Conservation (phyloP, 2,113 vertebrate genomes). For the Petrocephalus microphthalmus region DNA sequence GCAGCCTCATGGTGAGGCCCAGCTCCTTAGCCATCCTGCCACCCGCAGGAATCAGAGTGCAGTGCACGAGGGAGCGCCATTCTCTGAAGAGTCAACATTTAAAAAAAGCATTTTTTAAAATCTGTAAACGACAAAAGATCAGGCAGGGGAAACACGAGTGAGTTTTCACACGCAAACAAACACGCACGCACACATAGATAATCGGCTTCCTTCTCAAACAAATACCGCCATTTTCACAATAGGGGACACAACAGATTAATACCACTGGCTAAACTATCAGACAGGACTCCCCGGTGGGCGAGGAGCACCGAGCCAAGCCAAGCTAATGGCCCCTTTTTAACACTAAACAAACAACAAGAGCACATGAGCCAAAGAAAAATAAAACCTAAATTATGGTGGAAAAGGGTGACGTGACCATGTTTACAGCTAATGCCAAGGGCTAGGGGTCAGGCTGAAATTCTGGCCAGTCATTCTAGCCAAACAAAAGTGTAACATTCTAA, state of each 20-base stretch:
- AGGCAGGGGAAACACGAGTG: not conserved
- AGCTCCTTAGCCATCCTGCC: not conserved
- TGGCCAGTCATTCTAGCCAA: not conserved
- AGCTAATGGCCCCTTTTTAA: not conserved
- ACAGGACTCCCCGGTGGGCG: not conserved
- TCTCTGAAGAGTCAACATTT: not conserved
- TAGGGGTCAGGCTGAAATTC: not conserved
- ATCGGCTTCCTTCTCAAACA: not conserved
- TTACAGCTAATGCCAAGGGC: not conserved
- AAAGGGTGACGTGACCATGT: not conserved
- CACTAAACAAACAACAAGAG: not conserved
- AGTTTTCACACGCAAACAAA: not conserved
- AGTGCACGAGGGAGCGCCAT: not conserved
- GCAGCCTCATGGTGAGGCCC: not conserved
- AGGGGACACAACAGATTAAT: not conserved
- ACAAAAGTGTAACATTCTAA: not conserved
- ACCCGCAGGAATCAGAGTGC: not conserved
- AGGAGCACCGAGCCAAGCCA: not conserved
- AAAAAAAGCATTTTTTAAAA: not conserved
- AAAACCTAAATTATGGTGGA: not conserved
- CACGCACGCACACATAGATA: not conserved
- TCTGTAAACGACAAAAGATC: not conserved
- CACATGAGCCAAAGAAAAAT: not conserved
- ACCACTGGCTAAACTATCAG: not conserved
- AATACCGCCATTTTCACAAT: not conserved